phyloP scores from a whole-genome alignment of 92 coral and sea anemone species.

The Pocillopora grandis region DNA sequence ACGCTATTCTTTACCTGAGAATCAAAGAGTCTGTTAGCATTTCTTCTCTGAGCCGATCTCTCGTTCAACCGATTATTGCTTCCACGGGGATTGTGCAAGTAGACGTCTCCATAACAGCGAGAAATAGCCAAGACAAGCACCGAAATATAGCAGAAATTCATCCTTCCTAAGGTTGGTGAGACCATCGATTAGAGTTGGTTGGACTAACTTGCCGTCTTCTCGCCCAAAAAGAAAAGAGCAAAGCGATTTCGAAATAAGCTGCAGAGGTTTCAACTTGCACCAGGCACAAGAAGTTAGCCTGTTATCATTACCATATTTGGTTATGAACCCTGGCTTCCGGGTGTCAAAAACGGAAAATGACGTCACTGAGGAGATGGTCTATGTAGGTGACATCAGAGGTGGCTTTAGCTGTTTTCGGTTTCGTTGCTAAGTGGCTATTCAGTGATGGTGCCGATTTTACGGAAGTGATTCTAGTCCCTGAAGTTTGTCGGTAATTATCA shows the following conservation, averaged over 20 bases:
- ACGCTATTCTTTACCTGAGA: constrained; percentile 73
- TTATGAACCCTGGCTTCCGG: constrained; percentile 2
- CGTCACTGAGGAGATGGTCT: neutral
- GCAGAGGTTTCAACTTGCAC: constrained; percentile 12
- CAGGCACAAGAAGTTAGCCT: constrained; percentile 6
- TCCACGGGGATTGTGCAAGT: constrained; percentile 91
- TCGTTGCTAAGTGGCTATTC: too few relatives aligned
- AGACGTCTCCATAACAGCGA: constrained; percentile 66
- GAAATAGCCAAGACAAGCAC: neutral
- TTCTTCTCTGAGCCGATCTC: constrained; percentile 83
- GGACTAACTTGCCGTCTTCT: neutral
- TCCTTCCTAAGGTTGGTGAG: neutral
- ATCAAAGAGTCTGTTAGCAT: constrained; percentile 95
- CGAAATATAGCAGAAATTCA: constrained; percentile 11
- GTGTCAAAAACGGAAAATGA: constrained; percentile 7
- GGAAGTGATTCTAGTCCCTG: too few relatives aligned
- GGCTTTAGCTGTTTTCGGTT: too few relatives aligned
- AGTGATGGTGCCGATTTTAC: too few relatives aligned
- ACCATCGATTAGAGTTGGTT: neutral
- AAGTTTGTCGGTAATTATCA: too few relatives aligned
- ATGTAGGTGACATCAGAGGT: too few relatives aligned
- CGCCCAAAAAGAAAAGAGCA: too few relatives aligned
- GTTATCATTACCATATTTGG: constrained; percentile 44
- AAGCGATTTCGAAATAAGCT: constrained; percentile 12
- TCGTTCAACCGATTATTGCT: constrained; percentile 94